These are phyloP conservation scores for Julus scanicus DNA, from an alignment of 2,888 invertebrate species.

Conservation along the genomic window DNA sequence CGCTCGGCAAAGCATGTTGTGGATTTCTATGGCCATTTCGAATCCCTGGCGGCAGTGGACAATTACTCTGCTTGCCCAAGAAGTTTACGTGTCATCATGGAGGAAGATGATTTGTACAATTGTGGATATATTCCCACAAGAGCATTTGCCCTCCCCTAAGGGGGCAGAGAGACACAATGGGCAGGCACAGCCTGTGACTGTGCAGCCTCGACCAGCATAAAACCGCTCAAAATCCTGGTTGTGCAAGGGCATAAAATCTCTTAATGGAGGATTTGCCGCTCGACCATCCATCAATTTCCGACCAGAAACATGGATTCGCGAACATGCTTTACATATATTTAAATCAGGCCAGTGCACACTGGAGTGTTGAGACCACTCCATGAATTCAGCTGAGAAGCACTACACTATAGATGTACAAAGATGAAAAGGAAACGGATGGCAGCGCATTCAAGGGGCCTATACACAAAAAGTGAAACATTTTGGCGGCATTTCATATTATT, in stretches of 20 bases:
- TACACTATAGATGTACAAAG: not conserved
- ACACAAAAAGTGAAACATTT: constrained; percentile 28
- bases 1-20: too few relatives aligned
- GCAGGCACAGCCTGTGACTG: not conserved
- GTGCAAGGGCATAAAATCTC: not conserved
- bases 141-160: not conserved
- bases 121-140: not conserved
- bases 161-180: not conserved
- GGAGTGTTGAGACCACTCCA: constrained; percentile 14
- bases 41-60: not conserved
- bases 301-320: constrained; percentile 23
- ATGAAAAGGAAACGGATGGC: not conserved
- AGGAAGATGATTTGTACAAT: constrained; percentile 23
- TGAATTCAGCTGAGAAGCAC: not conserved
- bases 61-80: not conserved
- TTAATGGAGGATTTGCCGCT: constrained; percentile 38
- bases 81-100: not conserved
- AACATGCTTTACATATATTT: constrained; percentile 38
- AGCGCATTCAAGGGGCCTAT: not conserved
- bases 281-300: constrained; percentile 39
- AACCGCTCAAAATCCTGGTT: constrained; percentile 30
- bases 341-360: constrained; percentile 36
- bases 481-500: not conserved
- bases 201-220: not conserved
- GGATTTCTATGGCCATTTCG: not conserved